Conservation (phyloP, 2,113 vertebrate genomes). For the Laticauda colubrina region DNA sequence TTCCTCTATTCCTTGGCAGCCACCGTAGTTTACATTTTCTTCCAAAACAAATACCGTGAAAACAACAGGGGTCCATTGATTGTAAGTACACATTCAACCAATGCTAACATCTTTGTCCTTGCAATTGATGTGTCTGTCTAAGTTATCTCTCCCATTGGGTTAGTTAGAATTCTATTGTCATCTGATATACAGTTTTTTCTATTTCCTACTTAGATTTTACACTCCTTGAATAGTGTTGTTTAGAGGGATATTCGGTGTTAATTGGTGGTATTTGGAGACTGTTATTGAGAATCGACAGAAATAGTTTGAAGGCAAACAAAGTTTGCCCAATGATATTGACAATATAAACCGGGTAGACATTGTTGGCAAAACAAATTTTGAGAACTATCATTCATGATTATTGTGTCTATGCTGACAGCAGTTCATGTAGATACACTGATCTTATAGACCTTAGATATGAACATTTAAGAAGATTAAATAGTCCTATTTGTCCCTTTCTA, state of each 20-base stretch:
- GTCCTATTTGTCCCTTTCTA: not conserved
- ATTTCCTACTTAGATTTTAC: not conserved
- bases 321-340: not conserved
- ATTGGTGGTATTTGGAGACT: not conserved
- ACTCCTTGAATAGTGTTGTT: not conserved
- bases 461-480: not conserved
- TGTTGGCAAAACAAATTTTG: not conserved
- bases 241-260: not conserved
- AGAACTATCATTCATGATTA: not conserved
- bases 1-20: constrained; percentile 94
- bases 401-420: not conserved
- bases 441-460: not conserved
- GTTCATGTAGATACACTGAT: not conserved
- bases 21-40: constrained; percentile 93
- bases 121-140: not conserved
- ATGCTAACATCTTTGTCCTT: not conserved
- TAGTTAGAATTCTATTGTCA: not conserved
- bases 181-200: not conserved
- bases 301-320: not conserved
- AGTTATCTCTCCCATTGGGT: not conserved
- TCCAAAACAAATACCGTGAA: constrained; percentile 92
- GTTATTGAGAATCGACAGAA: not conserved
- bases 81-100: constrained; percentile 74
- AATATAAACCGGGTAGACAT: not conserved
- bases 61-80: constrained; percentile 91